phyloP scores from a whole-genome alignment of 2,113 vertebrate species.

The Tachuris rubrigastra region DNA sequence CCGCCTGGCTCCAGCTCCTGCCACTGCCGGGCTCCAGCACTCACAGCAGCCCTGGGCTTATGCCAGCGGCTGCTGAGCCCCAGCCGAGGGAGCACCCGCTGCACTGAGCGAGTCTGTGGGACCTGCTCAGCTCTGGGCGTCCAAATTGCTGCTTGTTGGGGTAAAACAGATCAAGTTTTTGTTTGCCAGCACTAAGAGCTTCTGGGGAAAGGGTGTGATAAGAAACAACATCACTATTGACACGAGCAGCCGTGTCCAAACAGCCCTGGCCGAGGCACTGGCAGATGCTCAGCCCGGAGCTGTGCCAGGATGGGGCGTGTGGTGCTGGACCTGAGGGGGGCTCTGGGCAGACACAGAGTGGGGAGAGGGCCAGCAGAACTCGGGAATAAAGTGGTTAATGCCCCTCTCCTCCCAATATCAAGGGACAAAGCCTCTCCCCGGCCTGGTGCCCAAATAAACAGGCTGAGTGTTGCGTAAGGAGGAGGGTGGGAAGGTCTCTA shows the following conservation, averaged over 20 bases:
- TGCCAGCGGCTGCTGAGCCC: neutral
- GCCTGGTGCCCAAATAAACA: conserved; percentile 26
- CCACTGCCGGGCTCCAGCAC: fast-evolving
- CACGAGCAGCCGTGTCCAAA: fast-evolving
- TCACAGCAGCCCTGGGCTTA: neutral
- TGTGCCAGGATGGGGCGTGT: neutral
- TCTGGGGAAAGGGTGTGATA: neutral
- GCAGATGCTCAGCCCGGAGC: neutral
- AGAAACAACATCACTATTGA: neutral
- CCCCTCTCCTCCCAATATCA: neutral
- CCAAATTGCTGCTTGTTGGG: neutral
- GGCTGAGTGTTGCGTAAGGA: neutral
- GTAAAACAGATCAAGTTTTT: neutral
- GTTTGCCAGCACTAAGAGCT: neutral
- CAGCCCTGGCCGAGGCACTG: neutral
- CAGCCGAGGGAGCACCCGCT: fast-evolving
- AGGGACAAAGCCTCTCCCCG: neutral
- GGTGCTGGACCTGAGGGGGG: neutral
- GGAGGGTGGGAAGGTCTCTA: neutral
- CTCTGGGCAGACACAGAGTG: neutral
- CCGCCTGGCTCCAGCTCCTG: neutral
- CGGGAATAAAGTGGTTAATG: neutral
- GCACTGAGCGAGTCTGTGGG: fast-evolving
- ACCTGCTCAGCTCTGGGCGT: neutral
- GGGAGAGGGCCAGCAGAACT: neutral